phyloP scores from a whole-genome alignment of 2,888 invertebrate genomes.

The Andrena bicolor region DNA sequence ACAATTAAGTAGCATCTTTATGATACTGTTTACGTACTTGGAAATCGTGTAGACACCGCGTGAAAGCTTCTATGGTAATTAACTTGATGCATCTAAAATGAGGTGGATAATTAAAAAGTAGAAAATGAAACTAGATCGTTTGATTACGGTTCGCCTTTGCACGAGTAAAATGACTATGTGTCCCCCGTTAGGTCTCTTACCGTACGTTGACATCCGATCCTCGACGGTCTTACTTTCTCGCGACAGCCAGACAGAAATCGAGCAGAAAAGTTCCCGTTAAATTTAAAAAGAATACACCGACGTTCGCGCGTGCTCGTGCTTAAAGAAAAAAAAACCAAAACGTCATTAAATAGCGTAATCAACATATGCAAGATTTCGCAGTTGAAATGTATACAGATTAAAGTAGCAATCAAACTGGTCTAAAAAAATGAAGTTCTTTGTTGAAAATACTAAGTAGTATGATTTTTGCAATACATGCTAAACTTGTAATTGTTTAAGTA shows the following conservation, averaged over 20 bases:
- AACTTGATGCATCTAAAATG: not conserved
- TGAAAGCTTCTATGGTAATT: not conserved
- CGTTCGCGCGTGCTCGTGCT: not conserved
- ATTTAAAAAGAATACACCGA: not conserved
- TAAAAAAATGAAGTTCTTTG: too few relatives aligned
- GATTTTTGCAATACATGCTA: too few relatives aligned
- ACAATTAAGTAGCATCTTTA: slow-evolving; percentile 3
- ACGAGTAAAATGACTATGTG: not conserved
- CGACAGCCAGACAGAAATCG: slow-evolving; percentile 21
- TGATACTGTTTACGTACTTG: slow-evolving; percentile 5
- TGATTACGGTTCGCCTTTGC: not conserved
- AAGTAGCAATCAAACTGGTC: too few relatives aligned
- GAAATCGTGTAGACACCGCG: not conserved
- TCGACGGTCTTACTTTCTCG: slow-evolving; percentile 37
- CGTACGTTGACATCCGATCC: slow-evolving; percentile 21
- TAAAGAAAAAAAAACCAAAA: too few relatives aligned
- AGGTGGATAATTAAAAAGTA: not conserved
- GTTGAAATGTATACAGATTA: too few relatives aligned
- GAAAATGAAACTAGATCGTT: not conserved
- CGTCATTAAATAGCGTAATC: too few relatives aligned
- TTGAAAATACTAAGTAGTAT: too few relatives aligned
- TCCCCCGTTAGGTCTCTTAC: not conserved
- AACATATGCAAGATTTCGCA: too few relatives aligned
- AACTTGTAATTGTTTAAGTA: too few relatives aligned
- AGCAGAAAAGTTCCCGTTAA: slow-evolving; percentile 6